Base-by-base conservation (phyloP, 1,140 invertebrate genomes). In the Agrypnia vestita region DNA sequence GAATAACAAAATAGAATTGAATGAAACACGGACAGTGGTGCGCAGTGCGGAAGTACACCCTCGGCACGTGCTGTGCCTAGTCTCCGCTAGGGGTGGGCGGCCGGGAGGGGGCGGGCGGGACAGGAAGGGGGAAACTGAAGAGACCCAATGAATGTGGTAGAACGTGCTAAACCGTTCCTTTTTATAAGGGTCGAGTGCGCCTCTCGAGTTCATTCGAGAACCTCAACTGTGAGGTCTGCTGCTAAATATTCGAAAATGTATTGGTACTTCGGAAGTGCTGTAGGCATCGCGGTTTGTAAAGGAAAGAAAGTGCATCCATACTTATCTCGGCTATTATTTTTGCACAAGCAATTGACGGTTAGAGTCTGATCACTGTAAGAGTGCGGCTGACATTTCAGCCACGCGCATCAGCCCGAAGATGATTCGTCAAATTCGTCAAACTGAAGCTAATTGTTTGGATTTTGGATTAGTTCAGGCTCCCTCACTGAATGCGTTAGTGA, bases 151-250 rank as follows among this genome's bases (percentile, higher is more conserved):
- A 82, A 80, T 79, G 56, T 75, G 78, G 59, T 53, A 11, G 81
- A 80, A 82, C 81, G 81, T 82, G 81, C 74, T 59, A 75, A 80
- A 82, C 77, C 77, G 67, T 76, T 59, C 44, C 51, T 80, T 73
- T 78, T 71, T 62, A 75, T 81, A 69, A 74, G 73, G 76, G 69
- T 78, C 76, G 80, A 78, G 77, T 56, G 53, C 19, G 15, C n/a
- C 74, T 62, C 74, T 76, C 25, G 51, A 13, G 74, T n/a, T 55
- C 35, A 53, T 53, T 73, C 69, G 35, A 17, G n/a, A 55, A 73
- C 53, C 69, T 53, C 15, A 55, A 73, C 49, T 21, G 67, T 51
- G 15, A 59, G 61, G 25, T 35, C 35, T 19, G 59, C 35, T 15
- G 47, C 11, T 17, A 43, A 69, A 69, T 59, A 76, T 59, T 59